Evolutionary conservation across 2,797 vertebrate genomes (phyloP).

Genomic region (Ibycter americanus): DNA sequence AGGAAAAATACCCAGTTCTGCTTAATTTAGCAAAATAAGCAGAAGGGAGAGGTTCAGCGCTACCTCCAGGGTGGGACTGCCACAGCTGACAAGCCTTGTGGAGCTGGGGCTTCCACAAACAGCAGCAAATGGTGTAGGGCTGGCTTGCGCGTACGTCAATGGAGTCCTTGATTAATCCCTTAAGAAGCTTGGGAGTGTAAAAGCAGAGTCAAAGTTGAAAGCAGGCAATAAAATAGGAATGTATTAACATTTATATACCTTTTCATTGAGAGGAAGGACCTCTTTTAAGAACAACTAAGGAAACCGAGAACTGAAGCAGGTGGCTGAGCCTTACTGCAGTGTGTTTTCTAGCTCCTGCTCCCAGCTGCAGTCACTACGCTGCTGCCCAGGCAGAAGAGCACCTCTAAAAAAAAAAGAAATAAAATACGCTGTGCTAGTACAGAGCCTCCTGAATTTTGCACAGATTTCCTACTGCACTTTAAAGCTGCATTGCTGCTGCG

Average conservation of each 20-base stretch:
- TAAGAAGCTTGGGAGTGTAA: background rate
- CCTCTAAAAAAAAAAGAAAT: background rate
- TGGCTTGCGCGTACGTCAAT: background rate
- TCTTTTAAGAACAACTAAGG: background rate
- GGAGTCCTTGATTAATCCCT: background rate
- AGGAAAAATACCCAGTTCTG: background rate
- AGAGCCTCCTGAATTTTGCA: background rate
- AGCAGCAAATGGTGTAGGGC: accelerated
- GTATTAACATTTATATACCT: background rate
- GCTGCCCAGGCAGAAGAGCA: background rate
- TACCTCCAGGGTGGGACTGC: background rate
- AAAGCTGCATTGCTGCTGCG: background rate
- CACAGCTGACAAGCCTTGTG: background rate
- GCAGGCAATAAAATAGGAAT: background rate
- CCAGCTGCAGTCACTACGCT: background rate
- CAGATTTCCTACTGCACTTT: conserved; percentile 39
- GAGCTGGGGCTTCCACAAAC: background rate
- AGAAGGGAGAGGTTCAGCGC: background rate
- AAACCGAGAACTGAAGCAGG: background rate
- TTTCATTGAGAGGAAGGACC: background rate
- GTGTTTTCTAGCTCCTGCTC: background rate
- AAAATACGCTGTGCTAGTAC: background rate
- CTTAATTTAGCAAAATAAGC: background rate
- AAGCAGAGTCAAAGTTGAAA: background rate
- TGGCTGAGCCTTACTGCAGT: background rate